Evolutionary conservation across 2,113 vertebrate species (phyloP).

Genomic region (Salvelinus alpinus): DNA sequence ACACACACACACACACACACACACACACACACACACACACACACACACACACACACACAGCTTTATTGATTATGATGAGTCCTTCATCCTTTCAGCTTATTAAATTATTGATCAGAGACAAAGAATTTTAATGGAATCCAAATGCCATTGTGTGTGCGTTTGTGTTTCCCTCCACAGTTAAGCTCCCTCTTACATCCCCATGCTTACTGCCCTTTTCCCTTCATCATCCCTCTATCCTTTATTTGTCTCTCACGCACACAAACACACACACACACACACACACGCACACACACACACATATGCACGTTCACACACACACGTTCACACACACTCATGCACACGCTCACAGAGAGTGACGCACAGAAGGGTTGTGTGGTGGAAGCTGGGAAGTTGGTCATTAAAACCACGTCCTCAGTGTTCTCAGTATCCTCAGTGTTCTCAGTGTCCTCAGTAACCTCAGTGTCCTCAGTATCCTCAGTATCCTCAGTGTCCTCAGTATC

Average conservation of each 20-base stretch:
- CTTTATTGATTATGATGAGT: slow-evolving; percentile 73
- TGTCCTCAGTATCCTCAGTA: too few species aligned
- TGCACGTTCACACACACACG: slow-evolving; percentile 3
- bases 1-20: slow-evolving; percentile 35
- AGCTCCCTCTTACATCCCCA: slow-evolving; percentile 16
- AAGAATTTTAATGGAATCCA: slow-evolving; percentile 62
- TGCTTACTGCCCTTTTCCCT: slow-evolving; percentile 40
- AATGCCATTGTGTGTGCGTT: slow-evolving; percentile 38
- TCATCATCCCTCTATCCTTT: slow-evolving; percentile 17
- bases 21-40: slow-evolving; percentile 32
- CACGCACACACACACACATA: slow-evolving; percentile 7
- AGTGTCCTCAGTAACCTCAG: too few species aligned
- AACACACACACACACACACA: not conserved
- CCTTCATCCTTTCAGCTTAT: slow-evolving; percentile 74
- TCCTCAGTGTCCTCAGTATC: too few species aligned
- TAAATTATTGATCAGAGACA: slow-evolving; percentile 76
- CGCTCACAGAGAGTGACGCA: slow-evolving; percentile 18
- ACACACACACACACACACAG: slow-evolving; percentile 5
- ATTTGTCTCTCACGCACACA: too few species aligned
- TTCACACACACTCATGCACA: not conserved
- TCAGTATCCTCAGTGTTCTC: too few species aligned
- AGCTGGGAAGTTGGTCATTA: slow-evolving; percentile 28
- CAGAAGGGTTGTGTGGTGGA: slow-evolving; percentile 3
- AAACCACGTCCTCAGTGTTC: not conserved
- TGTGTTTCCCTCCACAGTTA: slow-evolving; percentile 29